Conservation (phyloP, 2,113 vertebrate species). For the Myrmecobius fasciatus region DNA sequence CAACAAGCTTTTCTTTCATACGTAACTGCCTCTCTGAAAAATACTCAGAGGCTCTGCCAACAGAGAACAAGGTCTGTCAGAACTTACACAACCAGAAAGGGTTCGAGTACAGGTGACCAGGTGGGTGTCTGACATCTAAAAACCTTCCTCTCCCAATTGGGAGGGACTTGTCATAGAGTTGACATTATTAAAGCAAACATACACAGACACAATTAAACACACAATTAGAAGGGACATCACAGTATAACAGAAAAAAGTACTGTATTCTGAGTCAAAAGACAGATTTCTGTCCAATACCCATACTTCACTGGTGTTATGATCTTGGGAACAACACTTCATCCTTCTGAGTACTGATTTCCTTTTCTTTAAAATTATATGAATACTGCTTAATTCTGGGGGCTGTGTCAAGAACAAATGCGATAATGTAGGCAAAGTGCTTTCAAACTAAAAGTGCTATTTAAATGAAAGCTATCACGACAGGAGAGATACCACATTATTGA, state of each 20-base stretch:
- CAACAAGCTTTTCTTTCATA: background rate
- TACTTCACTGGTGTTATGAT: background rate
- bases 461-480: background rate
- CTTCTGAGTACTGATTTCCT: conserved; percentile 18
- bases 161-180: background rate
- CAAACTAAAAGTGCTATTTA: background rate
- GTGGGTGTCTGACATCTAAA: background rate
- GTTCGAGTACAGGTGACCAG: background rate
- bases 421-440: background rate
- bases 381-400: background rate
- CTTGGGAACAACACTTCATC: background rate
- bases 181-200: background rate
- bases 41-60: background rate
- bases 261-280: background rate
- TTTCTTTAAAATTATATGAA: background rate
- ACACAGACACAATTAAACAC: background rate
- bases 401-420: background rate
- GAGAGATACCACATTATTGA: conserved; percentile 59
- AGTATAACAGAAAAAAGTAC: background rate
- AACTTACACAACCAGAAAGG: background rate
- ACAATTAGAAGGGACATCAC: background rate
- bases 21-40: background rate
- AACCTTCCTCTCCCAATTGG: background rate
- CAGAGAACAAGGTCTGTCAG: background rate
- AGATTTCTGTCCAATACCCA: background rate